These are phyloP conservation scores for Danio choprae DNA, from an alignment of 2,797 vertebrate genomes.

Conservation along the genomic window DNA sequence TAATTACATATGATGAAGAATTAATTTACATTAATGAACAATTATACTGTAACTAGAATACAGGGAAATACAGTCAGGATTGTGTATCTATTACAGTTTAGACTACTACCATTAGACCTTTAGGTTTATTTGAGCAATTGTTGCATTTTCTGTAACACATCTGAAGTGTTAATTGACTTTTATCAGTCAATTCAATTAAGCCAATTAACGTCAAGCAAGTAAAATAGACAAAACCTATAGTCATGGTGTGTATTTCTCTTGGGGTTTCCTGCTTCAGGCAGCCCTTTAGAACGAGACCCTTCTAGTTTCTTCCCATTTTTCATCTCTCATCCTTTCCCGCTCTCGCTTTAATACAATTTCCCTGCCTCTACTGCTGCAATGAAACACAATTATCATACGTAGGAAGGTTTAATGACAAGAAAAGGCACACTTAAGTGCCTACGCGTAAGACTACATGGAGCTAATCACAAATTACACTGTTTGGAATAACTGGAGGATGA, in stretches of 20 bases:
- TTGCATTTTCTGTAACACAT: no score
- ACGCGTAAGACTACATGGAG: conserved; percentile 63
- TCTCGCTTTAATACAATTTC: conserved; percentile 78
- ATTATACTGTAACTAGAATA: no score
- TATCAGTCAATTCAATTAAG: no score
- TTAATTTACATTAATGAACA: no score
- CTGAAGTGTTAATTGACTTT: no score
- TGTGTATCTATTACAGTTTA: no score
- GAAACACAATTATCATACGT: conserved; percentile 77
- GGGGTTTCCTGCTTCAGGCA: conserved; percentile 49
- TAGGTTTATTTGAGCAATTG: no score
- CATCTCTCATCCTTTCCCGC: conserved; percentile 56
- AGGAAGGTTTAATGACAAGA: conserved; percentile 58
- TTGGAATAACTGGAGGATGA: conserved; percentile 75
- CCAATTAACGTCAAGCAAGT: no score
- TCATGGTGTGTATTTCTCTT: conserved; percentile 61
- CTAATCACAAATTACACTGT: conserved; percentile 73
- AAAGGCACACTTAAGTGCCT: conserved; percentile 63
- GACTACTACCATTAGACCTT: no score
- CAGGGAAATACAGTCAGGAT: no score
- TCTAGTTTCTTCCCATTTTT: conserved; percentile 51
- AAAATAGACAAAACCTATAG: no score
- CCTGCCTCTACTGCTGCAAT: conserved; percentile 72
- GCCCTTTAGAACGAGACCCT: conserved; percentile 63
- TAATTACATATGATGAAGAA: no score